These are phyloP conservation scores for Aquatica leii DNA, from an alignment of 2,888 invertebrate genomes.

Conservation along the genomic window DNA sequence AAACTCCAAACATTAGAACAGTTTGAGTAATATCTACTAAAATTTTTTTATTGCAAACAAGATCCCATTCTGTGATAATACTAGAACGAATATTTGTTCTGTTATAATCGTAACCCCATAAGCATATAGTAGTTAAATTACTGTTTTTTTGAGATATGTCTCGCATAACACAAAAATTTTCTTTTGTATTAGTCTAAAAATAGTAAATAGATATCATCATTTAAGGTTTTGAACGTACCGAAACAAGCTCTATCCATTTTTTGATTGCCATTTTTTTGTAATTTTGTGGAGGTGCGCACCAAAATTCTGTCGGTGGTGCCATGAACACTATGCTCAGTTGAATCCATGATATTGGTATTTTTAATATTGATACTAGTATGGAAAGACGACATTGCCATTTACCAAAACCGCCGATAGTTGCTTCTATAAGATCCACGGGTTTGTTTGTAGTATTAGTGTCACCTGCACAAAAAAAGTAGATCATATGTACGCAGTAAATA, in stretches of 20 bases:
- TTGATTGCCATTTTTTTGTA: slow-evolving; percentile 50
- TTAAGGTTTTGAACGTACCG: neutral
- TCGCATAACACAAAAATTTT: neutral
- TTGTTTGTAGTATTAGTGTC: neutral
- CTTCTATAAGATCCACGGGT: slow-evolving; percentile 36
- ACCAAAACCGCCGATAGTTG: slow-evolving; percentile 66
- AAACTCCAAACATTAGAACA: slow-evolving; percentile 70
- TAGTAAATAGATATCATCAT: too few relatives aligned
- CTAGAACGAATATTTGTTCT: slow-evolving; percentile 66
- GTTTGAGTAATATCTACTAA: slow-evolving; percentile 68
- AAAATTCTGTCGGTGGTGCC: slow-evolving; percentile 68
- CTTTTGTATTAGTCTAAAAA: neutral
- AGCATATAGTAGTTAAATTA: slow-evolving; percentile 39
- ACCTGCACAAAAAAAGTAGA: too few relatives aligned
- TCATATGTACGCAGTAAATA: too few relatives aligned
- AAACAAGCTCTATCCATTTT: slow-evolving; percentile 61
- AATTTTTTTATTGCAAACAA: slow-evolving; percentile 69
- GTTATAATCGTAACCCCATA: slow-evolving; percentile 64
- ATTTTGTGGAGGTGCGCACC: slow-evolving; percentile 61
- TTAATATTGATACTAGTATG: slow-evolving; percentile 65
- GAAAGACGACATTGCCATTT: slow-evolving; percentile 68
- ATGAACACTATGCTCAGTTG: slow-evolving; percentile 70
- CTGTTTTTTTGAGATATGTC: neutral
- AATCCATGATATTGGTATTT: slow-evolving; percentile 69
- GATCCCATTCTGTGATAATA: slow-evolving; percentile 72